Percentiles rank a stretch among this genome's conserved stretches.
Conservation (phyloP, 2,113 vertebrate species). For the Cavia porcellus region DNA sequence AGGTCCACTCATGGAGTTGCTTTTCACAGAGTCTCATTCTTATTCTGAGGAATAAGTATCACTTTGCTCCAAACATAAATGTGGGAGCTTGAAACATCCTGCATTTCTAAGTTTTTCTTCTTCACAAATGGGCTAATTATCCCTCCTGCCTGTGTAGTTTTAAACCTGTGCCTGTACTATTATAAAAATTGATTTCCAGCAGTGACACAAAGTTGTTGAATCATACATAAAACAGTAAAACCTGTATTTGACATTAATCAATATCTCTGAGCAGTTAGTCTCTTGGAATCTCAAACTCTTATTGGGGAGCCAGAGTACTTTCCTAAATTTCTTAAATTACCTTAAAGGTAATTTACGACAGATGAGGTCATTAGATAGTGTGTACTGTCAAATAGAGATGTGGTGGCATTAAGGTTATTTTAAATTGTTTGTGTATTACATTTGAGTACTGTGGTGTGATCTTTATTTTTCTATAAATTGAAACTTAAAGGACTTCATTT, state of each 20-base stretch:
- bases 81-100: conserved; percentile 27
- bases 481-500: background rate
- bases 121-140: background rate
- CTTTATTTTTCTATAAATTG: background rate
- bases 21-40: conserved; percentile 55
- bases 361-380: fast-evolving
- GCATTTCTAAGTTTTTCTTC: conserved; percentile 51
- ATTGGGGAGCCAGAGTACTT: background rate
- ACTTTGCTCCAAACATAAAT: conserved; percentile 65
- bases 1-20: background rate
- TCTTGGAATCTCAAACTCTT: background rate
- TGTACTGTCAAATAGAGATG: background rate
- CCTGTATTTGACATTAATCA: background rate
- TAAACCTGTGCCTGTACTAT: background rate
- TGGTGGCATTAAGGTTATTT: fast-evolving
- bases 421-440: too few relatives aligned
- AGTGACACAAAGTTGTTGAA: background rate
- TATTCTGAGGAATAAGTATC: conserved; percentile 45
- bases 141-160: background rate
- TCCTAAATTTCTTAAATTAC: background rate
- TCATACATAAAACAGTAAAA: background rate
- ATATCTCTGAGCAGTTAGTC: background rate
- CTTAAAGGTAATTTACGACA: background rate
- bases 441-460: background rate
- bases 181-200: background rate